Percentiles rank a stretch among this genome's conserved stretches.
Conservation (phyloP, 2,888 invertebrate species). For the Tortricodes alternella region DNA sequence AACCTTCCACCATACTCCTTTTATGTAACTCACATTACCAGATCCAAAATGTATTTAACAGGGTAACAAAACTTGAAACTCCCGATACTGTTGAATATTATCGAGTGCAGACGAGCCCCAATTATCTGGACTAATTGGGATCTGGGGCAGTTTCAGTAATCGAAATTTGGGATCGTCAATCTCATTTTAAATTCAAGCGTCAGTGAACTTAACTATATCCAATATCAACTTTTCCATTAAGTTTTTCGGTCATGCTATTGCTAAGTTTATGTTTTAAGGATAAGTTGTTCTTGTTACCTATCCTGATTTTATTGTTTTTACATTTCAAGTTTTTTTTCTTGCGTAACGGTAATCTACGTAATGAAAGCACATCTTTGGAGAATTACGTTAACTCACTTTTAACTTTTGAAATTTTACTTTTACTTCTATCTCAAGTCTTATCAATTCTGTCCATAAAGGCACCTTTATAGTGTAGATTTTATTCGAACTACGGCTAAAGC, state of each 20-base stretch:
- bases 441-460: too few species aligned
- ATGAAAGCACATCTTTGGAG: too few species aligned
- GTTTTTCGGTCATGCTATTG: neutral
- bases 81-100: constrained; percentile 9
- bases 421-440: too few species aligned
- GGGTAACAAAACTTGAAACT: neutral
- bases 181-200: constrained; percentile 18
- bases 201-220: constrained; percentile 17
- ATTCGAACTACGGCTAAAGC: neutral
- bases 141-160: constrained; percentile 16
- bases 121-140: constrained; percentile 22
- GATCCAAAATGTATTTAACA: too few species aligned
- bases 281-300: neutral
- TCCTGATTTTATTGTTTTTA: too few species aligned
- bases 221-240: constrained; percentile 8
- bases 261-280: neutral
- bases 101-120: constrained; percentile 14
- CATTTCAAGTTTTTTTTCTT: too few species aligned
- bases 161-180: constrained; percentile 28
- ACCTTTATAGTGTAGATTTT: too few species aligned
- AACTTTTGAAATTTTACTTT: too few species aligned
- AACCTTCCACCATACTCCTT: too few species aligned
- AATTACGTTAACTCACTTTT: too few species aligned
- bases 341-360: too few species aligned
- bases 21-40: too few species aligned